Evolutionary conservation across 2,888 invertebrate species (phyloP).

Genomic region (Lepidochrysops patricia): DNA sequence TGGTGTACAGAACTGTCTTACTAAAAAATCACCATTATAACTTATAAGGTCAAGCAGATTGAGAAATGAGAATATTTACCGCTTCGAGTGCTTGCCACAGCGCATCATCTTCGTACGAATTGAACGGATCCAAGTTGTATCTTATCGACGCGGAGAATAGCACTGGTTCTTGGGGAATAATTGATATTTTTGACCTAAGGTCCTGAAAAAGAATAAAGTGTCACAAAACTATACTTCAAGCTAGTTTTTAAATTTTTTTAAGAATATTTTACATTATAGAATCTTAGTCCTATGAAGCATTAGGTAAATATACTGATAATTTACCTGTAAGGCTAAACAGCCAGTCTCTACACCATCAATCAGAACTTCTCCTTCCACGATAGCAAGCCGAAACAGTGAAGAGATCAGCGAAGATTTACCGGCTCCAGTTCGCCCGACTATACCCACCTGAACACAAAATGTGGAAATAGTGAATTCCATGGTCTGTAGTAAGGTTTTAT

Average conservation of each 20-base stretch:
- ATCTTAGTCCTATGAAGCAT: background rate
- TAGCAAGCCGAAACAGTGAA: conserved; percentile 84
- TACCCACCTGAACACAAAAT: conserved; percentile 76
- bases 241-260: background rate
- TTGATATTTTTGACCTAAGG: conserved; percentile 78
- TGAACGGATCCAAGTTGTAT: conserved; percentile 84
- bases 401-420: conserved; percentile 87
- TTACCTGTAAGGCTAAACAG: conserved; percentile 48
- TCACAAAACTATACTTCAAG: background rate
- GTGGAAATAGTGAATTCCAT: too few relatives aligned
- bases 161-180: conserved; percentile 86
- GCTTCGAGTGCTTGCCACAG: conserved; percentile 83
- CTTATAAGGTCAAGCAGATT: background rate
- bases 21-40: background rate
- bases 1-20: too few relatives aligned
- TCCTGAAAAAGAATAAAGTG: conserved; percentile 51
- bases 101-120: conserved; percentile 78
- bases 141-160: conserved; percentile 82
- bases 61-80: conserved; percentile 50
- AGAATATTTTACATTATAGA: too few relatives aligned
- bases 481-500: too few relatives aligned
- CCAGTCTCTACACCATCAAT: conserved; percentile 79
- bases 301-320: background rate
- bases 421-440: conserved; percentile 89
- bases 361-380: conserved; percentile 79